phyloP scores from a whole-genome alignment of 1,140 invertebrate genomes.

The Ips nitidus region DNA sequence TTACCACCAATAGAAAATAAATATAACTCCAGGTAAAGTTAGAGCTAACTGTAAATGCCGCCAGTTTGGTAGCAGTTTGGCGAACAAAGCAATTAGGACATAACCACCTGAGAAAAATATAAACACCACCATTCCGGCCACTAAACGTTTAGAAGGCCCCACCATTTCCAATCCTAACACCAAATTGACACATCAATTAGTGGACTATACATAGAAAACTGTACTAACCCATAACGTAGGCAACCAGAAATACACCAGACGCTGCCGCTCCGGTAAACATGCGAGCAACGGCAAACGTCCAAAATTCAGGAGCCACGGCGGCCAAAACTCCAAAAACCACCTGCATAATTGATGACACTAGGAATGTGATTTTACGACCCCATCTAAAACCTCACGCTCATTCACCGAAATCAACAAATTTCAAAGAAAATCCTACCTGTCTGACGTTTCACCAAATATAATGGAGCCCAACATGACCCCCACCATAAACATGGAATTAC shows the following conservation, averaged over 20 bases:
- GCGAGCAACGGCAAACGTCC: constrained; percentile 67
- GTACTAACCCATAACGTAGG: constrained; percentile 71
- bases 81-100: constrained; percentile 69
- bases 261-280: constrained; percentile 71
- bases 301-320: constrained; percentile 68
- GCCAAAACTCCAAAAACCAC: constrained; percentile 65
- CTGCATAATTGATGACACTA: constrained; percentile 69
- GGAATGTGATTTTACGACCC: constrained; percentile 72
- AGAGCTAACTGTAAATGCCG: constrained; percentile 70
- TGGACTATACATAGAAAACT: not conserved
- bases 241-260: constrained; percentile 74
- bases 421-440: constrained; percentile 54
- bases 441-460: constrained; percentile 75
- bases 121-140: constrained; percentile 74
- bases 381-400: constrained; percentile 54
- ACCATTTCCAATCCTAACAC: constrained; percentile 77
- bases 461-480: constrained; percentile 79
- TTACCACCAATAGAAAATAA: constrained; percentile 79
- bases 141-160: constrained; percentile 69
- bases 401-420: not conserved
- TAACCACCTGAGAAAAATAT: constrained; percentile 79
- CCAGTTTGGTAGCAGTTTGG: constrained; percentile 75
- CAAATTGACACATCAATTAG: not conserved
- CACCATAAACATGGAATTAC: constrained; percentile 79
- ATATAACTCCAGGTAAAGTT: constrained; percentile 67